A percentile compares a stretch with the other conserved stretches of the same genome.
Evolutionary conservation across 2,797 vertebrate species (phyloP).

Genomic region (Hippopotamyrus pictus): DNA sequence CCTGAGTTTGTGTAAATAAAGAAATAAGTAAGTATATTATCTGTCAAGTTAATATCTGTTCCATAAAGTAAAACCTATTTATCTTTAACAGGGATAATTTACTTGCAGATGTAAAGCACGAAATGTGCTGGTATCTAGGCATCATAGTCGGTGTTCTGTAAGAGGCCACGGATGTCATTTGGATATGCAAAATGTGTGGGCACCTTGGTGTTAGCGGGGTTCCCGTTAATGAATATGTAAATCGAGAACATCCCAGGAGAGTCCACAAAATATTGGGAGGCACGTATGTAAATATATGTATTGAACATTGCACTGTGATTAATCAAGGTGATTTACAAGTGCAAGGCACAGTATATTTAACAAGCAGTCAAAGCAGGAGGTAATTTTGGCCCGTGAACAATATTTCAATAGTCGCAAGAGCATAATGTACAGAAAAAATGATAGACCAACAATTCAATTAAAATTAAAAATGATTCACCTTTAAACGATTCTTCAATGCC

Average conservation of each 20-base stretch:
- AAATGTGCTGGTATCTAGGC: not conserved
- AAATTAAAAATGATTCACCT: not conserved
- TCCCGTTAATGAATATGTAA: conserved; percentile 7
- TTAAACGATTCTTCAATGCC: not conserved
- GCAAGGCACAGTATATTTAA: not conserved
- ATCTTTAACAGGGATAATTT: not conserved
- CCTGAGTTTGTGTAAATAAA: not conserved
- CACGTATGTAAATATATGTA: conserved; percentile 11
- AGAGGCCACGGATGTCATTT: not conserved
- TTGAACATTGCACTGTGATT: conserved; percentile 3
- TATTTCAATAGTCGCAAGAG: not conserved
- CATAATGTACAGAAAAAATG: not conserved
- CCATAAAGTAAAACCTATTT: not conserved
- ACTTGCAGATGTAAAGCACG: not conserved
- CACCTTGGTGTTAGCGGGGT: not conserved
- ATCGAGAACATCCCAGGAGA: not conserved
- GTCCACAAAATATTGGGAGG: conserved; percentile 12
- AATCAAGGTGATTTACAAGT: conserved; percentile 12
- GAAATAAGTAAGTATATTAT: not conserved
- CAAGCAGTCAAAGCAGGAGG: not conserved
- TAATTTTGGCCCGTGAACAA: not conserved
- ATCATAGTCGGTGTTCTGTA: not conserved
- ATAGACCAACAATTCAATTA: not conserved
- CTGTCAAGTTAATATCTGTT: not conserved
- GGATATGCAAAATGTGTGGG: not conserved